Base-by-base conservation (phyloP, 2,797 vertebrate species). In the Myotis planiceps region DNA sequence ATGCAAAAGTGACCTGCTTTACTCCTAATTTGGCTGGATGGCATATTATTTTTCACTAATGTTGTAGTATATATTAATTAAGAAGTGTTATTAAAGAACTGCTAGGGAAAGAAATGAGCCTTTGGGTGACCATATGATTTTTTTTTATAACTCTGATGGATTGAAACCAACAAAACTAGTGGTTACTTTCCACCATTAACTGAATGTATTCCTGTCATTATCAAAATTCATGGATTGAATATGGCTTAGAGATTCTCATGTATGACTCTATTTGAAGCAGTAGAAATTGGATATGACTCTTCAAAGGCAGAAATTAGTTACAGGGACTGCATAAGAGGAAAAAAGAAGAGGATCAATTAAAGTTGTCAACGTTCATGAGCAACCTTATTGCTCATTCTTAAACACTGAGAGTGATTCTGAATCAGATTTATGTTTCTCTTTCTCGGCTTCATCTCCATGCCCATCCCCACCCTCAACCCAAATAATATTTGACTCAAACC, bases 21-120 rank as follows among this genome's bases (percentile, higher is more conserved):
- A 42, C 85, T 79, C 82, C 72, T 93, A 71, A 89, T 96, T 95
- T 32, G 86, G 13, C 18, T 95, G 37, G 51, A 47, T 63, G 92
- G 34, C 18, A 49, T 81, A 92, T 95, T 93, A 79, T 81, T 92
- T 96, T 96, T 84, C 55, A 66, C 87, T 88, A 95, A 69, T 84
- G 71, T 76, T 27, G 65, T 79, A 80, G 60, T 89, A 37, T 88
- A 80, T 93, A 89, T 98, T 96, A 82, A 96, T 93, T 80, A 95
- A 90, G 47, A 68, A 88, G 16, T 88, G 7, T 90, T 96, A 88
- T 53, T 87, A 87, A 95, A 95, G 80, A 32, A 92, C 42, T 72
- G 9, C 25, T 79, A 94, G 84, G 69, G 49, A 90, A 92, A 94
- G 74, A 92, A 96, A 79, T 78, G 74, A 94, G 75, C 53, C 69